Evolutionary conservation across 2,113 vertebrate genomes (phyloP).

Genomic region (Pollimyrus isidori): DNA sequence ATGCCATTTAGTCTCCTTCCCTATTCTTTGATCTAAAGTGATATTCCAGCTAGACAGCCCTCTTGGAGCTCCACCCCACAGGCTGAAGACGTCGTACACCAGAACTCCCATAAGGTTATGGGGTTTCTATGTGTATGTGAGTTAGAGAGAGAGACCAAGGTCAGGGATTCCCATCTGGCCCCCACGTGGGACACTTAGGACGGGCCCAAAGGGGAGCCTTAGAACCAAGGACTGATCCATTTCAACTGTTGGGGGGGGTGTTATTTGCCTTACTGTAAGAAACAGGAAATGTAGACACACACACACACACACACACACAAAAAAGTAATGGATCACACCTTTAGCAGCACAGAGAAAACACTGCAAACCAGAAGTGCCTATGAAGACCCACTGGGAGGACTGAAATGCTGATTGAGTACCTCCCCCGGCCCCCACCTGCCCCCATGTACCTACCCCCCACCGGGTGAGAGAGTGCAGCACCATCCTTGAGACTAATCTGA

Average conservation of each 20-base stretch:
- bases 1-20: neutral
- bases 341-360: neutral
- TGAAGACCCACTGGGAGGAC: neutral
- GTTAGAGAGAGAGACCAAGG: neutral
- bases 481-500: slow-evolving; percentile 32
- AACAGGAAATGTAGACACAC: neutral
- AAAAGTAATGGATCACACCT: neutral
- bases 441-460: neutral
- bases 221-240: neutral
- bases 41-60: neutral
- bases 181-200: neutral
- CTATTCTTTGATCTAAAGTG: neutral
- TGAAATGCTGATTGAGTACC: neutral
- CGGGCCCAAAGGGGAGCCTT: neutral
- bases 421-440: neutral
- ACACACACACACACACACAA: neutral
- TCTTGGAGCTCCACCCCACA: neutral
- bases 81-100: neutral
- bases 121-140: neutral
- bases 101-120: neutral
- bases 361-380: neutral
- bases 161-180: neutral
- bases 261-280: neutral
- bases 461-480: neutral
- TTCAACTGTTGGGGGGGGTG: neutral